phyloP scores from a whole-genome alignment of 1,140 invertebrate species.

The Manduca sexta region DNA sequence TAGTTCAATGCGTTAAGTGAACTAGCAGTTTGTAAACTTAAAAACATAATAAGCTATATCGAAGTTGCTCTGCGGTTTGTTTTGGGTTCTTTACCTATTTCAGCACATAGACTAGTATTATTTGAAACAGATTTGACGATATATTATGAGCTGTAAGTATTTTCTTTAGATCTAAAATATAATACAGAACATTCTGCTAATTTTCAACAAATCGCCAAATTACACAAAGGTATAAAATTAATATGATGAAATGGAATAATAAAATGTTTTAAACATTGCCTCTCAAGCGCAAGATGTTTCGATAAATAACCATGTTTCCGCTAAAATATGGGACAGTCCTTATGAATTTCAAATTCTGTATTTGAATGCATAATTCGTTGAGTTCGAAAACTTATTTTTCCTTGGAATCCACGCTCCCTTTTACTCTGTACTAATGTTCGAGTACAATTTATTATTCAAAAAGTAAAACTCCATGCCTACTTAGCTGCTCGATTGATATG shows the following conservation, averaged over 20 bases:
- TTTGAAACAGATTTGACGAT: too few relatives aligned
- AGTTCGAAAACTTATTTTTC: slow-evolving; percentile 33
- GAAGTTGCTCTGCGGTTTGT: background rate
- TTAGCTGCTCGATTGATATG: too few relatives aligned
- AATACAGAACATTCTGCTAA: background rate
- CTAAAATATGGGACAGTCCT: slow-evolving; percentile 25
- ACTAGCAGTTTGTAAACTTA: too few relatives aligned
- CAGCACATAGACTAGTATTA: background rate
- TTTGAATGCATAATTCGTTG: slow-evolving; percentile 38
- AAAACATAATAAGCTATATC: too few relatives aligned
- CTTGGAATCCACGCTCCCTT: slow-evolving; percentile 21
- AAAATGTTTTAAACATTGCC: slow-evolving; percentile 7
- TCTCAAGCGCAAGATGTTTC: slow-evolving; percentile 16
- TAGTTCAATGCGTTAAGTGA: too few relatives aligned
- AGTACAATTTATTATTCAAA: slow-evolving; percentile 24
- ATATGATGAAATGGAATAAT: background rate
- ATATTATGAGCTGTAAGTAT: too few relatives aligned
- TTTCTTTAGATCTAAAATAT: too few relatives aligned
- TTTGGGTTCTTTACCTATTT: background rate
- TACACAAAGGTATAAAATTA: too few relatives aligned
- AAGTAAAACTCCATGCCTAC: slow-evolving; percentile 3
- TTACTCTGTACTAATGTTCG: slow-evolving; percentile 13
- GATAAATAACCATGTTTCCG: slow-evolving; percentile 28
- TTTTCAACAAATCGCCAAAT: background rate
- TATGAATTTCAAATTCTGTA: slow-evolving; percentile 45